Evolutionary conservation across 2,113 vertebrate genomes (phyloP).

Genomic region (Laticauda laticaudata): DNA sequence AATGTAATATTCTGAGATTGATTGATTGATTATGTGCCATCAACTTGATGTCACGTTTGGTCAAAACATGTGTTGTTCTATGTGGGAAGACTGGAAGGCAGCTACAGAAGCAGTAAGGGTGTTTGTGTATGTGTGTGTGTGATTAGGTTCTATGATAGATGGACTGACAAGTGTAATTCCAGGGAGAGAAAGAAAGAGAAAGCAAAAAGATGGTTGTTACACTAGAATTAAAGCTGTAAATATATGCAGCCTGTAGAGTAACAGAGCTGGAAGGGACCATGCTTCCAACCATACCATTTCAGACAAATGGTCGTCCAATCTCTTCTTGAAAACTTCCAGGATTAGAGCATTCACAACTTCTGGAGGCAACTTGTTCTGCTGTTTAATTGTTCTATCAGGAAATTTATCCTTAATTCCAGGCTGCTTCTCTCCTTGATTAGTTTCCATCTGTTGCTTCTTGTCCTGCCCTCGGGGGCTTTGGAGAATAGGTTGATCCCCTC

Average conservation of each 20-base stretch:
- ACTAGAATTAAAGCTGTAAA: slow-evolving; percentile 43
- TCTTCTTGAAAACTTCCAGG: neutral
- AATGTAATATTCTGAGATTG: slow-evolving; percentile 21
- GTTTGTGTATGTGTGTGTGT: neutral
- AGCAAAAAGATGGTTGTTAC: slow-evolving; percentile 1
- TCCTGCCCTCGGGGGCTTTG: neutral
- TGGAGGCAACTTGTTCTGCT: neutral
- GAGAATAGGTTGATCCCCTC: too few species aligned
- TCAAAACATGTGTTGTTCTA: slow-evolving; percentile 47
- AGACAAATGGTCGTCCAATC: neutral
- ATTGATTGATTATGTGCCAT: neutral
- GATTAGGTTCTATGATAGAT: slow-evolving; percentile 49
- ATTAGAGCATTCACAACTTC: neutral
- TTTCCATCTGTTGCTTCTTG: neutral
- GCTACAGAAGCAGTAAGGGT: neutral
- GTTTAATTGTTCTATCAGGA: neutral
- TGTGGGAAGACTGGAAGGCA: slow-evolving; percentile 31
- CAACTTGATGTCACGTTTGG: neutral
- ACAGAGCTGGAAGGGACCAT: too few species aligned
- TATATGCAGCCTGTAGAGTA: slow-evolving; percentile 22
- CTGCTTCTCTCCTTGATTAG: neutral
- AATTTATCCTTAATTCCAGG: neutral
- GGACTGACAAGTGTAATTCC: slow-evolving; percentile 45
- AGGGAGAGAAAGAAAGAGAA: slow-evolving; percentile 33
- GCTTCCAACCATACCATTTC: neutral